Base-by-base conservation (phyloP, 2,113 vertebrate genomes). In the Actinemys pallida region DNA sequence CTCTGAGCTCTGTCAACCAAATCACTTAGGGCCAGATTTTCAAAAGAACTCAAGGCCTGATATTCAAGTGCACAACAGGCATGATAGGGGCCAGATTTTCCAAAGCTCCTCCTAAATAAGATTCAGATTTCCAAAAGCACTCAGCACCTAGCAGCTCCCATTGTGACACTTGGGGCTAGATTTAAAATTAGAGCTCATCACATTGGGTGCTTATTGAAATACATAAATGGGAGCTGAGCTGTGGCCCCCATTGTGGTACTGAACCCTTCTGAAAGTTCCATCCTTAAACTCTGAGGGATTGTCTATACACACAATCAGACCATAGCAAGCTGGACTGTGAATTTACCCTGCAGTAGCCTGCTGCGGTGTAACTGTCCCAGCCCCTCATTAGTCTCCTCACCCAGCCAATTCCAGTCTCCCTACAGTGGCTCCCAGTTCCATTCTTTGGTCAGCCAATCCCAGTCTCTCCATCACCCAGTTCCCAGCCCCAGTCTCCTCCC, bases 21-120 rank as follows among this genome's bases (percentile, higher is more conserved):
- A 90, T 69, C 59, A 84, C 81, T 49, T 45, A 92, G 59, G 75
- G 90, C 62, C 12, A 78, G 62, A 25, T 45, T 94, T 91, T 93
- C 84, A 47, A 59, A 69, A n/a, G 62, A 69, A 86, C 69, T 86
- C 59, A 69, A 50, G 90, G 72, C 83, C 85, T 31, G 54, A 50
- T 94, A 93, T 91, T 85, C 65, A 80, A 93, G 81, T n/a, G 84
- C 24, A 57, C 62, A 69, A 29, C 53, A 76, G 78, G 83, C 31
- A 49, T 50, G 78, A 59, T 4, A 19, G 22, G 3, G 25, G 25
- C 14, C 8, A 87, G 81, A 42, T 82, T 82, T 82, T 42, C 52
- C 13, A 27, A 56, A 82, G 76, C 39, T 87, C 86, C 84, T 90
- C 83, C 82, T 76, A 4, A 84, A 88, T 93, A 88, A 93, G 78